These are phyloP conservation scores for Leptinotarsa peninsularis DNA, from an alignment of 2,888 invertebrate genomes.

Conservation along the genomic window DNA sequence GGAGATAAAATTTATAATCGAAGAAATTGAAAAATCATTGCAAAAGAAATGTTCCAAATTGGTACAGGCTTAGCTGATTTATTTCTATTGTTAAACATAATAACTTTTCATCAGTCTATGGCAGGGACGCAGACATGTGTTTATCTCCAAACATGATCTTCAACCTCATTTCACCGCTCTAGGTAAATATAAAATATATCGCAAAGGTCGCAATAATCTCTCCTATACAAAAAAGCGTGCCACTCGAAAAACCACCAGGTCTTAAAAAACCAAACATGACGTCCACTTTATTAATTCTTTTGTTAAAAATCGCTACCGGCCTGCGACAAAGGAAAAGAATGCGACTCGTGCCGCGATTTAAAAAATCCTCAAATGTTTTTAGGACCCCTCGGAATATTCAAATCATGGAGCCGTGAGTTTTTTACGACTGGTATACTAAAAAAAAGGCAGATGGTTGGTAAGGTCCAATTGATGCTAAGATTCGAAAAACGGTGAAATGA, in stretches of 20 bases:
- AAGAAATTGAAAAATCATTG: too few relatives aligned
- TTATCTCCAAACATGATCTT: constrained; percentile 39
- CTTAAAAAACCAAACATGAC: constrained; percentile 51
- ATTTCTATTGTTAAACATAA: constrained; percentile 1
- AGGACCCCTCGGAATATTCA: constrained; percentile 32
- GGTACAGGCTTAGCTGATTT: neutral
- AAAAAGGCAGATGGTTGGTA: constrained; percentile 30
- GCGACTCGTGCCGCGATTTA: constrained; percentile 34
- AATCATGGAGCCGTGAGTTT: constrained; percentile 26
- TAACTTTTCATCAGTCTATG: constrained; percentile 13
- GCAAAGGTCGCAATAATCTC: constrained; percentile 38
- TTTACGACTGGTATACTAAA: constrained; percentile 23
- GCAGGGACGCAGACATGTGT: constrained; percentile 30
- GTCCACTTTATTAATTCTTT: constrained; percentile 45
- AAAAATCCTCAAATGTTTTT: constrained; percentile 32
- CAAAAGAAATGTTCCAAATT: too few relatives aligned
- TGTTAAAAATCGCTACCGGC: constrained; percentile 41
- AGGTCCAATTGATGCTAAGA: constrained; percentile 19
- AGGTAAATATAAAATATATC: constrained; percentile 34
- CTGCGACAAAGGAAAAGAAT: constrained; percentile 44
- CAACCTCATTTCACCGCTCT: constrained; percentile 28
- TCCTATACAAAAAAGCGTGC: constrained; percentile 46
- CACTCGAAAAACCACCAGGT: constrained; percentile 51
- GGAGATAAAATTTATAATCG: too few relatives aligned
- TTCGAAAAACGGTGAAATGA: neutral